Conservation (phyloP, 2,888 invertebrate species). For the Notodromas monacha region DNA sequence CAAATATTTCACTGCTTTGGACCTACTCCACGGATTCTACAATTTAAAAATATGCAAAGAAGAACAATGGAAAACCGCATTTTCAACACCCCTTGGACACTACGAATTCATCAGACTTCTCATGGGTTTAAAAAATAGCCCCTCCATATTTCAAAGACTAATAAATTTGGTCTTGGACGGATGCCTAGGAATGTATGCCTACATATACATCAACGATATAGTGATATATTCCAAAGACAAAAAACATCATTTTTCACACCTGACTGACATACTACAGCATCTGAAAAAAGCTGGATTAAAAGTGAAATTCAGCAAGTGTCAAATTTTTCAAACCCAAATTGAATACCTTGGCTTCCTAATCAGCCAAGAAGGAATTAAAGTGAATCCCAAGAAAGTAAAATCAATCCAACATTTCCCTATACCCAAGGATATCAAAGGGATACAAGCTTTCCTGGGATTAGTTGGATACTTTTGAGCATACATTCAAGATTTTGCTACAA, state of each 20-base stretch:
- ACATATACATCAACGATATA: slow-evolving; percentile 4
- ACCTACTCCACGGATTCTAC: slow-evolving; percentile 7
- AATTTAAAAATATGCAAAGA: slow-evolving; percentile 4
- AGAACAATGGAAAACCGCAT: slow-evolving; percentile 6
- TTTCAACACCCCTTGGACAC: slow-evolving; percentile 6
- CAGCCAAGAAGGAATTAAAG: slow-evolving; percentile 4
- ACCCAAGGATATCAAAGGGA: slow-evolving; percentile 4
- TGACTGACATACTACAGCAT: slow-evolving; percentile 4
- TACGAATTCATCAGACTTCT: slow-evolving; percentile 6
- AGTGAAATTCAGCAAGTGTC: slow-evolving; percentile 4
- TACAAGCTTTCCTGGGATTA: slow-evolving; percentile 4
- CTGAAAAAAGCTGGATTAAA: slow-evolving; percentile 4
- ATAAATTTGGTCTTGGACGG: slow-evolving; percentile 2
- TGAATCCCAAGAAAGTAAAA: slow-evolving; percentile 4
- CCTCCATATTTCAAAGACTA: slow-evolving; percentile 7
- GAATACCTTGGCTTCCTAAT: slow-evolving; percentile 4
- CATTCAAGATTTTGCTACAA: slow-evolving; percentile 4
- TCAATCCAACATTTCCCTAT: slow-evolving; percentile 1
- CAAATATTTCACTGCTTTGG: slow-evolving; percentile 5
- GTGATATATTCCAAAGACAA: slow-evolving; percentile 4
- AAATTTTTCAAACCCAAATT: slow-evolving; percentile 1
- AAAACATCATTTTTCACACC: slow-evolving; percentile 4
- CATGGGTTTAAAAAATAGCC: slow-evolving; percentile 8
- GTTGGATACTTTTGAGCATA: slow-evolving; percentile 4
- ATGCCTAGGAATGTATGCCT: slow-evolving; percentile 4